Evolutionary conservation across 2,797 vertebrate genomes (phyloP).

Genomic region (Erithacus rubecula): DNA sequence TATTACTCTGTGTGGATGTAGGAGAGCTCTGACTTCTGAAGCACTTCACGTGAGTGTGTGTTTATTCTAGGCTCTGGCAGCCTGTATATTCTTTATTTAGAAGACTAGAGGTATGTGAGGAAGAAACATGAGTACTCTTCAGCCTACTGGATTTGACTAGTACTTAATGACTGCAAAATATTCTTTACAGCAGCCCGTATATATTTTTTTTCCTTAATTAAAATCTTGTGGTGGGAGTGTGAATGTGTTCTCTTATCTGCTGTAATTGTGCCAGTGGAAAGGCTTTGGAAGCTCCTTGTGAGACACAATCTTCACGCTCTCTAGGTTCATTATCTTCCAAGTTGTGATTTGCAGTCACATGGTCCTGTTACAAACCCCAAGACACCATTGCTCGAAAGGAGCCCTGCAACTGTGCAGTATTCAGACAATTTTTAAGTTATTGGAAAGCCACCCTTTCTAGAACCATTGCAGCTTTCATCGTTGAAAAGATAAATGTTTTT

Average conservation of each 20-base stretch:
- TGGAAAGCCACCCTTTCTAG: not conserved
- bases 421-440: not conserved
- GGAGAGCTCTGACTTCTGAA: not conserved
- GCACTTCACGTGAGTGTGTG: not conserved
- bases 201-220: not conserved
- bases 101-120: not conserved
- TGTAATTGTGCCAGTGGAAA: not conserved
- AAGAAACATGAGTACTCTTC: not conserved
- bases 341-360: not conserved
- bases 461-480: not conserved
- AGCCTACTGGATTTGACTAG: not conserved
- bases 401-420: not conserved
- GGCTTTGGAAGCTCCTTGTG: not conserved
- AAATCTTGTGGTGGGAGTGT: not conserved
- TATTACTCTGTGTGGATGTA: not conserved
- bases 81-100: constrained; percentile 9
- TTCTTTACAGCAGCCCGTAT: not conserved
- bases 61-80: constrained; percentile 16
- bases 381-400: not conserved
- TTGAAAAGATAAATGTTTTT: not conserved
- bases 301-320: not conserved
- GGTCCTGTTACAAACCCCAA: not conserved
- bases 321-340: not conserved
- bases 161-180: not conserved
- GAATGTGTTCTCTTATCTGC: not conserved